phyloP scores from a whole-genome alignment of 2,888 invertebrate genomes.

The Lysandra bellargus region DNA sequence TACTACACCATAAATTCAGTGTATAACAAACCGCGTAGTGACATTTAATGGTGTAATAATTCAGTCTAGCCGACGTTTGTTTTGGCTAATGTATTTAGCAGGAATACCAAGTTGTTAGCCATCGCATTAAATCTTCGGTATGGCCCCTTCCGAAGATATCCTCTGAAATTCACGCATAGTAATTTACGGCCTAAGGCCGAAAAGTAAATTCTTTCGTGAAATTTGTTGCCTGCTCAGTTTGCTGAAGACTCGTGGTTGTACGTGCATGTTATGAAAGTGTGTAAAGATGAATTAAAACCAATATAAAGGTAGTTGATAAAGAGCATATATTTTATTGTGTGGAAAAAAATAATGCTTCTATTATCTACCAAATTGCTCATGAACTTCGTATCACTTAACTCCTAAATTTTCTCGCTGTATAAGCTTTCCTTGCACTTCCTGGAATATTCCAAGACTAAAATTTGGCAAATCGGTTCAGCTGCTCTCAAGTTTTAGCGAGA shows the following conservation, averaged over 20 bases:
- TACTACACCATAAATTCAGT: background rate
- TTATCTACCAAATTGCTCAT: too few species aligned
- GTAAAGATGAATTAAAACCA: background rate
- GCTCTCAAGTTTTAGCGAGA: too few species aligned
- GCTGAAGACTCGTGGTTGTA: background rate
- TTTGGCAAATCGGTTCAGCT: too few species aligned
- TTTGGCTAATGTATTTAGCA: slow-evolving; percentile 27
- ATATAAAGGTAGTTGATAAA: too few species aligned
- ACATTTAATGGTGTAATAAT: slow-evolving; percentile 31
- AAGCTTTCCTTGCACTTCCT: too few species aligned
- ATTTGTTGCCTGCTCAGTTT: background rate
- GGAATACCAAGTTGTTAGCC: slow-evolving; percentile 27
- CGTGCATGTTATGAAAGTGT: background rate
- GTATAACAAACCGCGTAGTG: slow-evolving; percentile 14
- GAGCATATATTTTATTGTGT: too few species aligned
- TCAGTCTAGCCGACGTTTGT: slow-evolving; percentile 30
- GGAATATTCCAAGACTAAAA: too few species aligned
- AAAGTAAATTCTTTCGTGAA: background rate
- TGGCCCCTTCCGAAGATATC: background rate
- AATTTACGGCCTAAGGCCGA: background rate
- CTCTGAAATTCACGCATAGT: background rate
- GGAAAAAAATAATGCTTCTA: too few species aligned
- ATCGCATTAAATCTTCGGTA: slow-evolving; percentile 27
- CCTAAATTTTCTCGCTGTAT: too few species aligned
- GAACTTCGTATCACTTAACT: too few species aligned